Base-by-base conservation (phyloP, 2,113 vertebrate genomes). In the Eurypyga helias region DNA sequence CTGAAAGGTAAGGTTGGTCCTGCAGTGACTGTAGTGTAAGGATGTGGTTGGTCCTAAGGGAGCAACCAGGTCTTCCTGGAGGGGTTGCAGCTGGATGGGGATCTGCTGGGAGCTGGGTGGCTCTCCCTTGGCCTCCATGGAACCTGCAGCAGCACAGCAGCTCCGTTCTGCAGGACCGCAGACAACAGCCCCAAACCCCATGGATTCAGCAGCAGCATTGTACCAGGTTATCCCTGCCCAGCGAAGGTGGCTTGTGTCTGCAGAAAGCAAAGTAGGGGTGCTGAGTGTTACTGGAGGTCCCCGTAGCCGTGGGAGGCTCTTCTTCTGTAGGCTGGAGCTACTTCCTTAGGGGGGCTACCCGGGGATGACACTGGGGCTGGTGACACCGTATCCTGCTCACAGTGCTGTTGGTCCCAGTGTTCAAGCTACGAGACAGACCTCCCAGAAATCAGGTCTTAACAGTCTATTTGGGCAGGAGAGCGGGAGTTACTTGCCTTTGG, bases 111-210 rank as follows among this genome's bases (percentile, higher is more conserved):
- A 78, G 25, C 41, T 1, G 1, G 14, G 23, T 7, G 52, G 51
- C 51, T 71, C 17, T 73, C 17, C 36, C 20, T 69, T 41, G 64
- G 41, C 49, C 24, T 25, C 58, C 0, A 0, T 38, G 36, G 51
- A 38, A 79, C 61, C 36, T 51, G 17, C 18, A 46, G 24, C 55
- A 83, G 29, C 0, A 0, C 57, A 52, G 71, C 0, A 2, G 11
- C 48, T 88, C 80, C 0, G 0, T 66, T 87, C 41, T 79, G 83
- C 46, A 64, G 46, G 36, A 52, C 11, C 34, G 45, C 3, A 62
- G 41, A 17, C 43, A 62, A 6, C 33, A 51, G 64, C 60, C 38
- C 29, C 0, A 1, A 58, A 34, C 8, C 11, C 41, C 2, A 1
- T n/a, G 58, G 1, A 1, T 83, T 77, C 67, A 48, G 66, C 48